Conservation (phyloP, 1,140 invertebrate genomes). For the Apis laboriosa region DNA sequence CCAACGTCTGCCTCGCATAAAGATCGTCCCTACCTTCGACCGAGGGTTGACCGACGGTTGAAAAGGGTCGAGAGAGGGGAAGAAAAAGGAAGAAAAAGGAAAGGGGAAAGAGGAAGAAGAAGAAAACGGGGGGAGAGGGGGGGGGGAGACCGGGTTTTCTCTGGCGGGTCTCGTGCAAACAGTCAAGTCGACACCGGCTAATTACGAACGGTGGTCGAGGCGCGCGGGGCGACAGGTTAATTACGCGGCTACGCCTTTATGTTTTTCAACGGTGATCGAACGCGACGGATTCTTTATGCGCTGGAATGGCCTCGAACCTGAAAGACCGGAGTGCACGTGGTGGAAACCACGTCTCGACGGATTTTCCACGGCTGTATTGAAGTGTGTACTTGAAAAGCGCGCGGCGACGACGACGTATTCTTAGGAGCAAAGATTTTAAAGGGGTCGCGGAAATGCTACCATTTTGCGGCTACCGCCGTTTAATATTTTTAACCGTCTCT, state of each 20-base stretch:
- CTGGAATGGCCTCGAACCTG: background rate
- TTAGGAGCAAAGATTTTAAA: background rate
- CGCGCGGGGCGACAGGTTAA: conserved; percentile 24
- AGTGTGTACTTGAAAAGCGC: background rate
- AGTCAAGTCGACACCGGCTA: conserved; percentile 36
- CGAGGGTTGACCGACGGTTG: background rate
- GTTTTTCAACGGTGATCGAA: conserved; percentile 35
- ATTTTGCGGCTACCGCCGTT: background rate
- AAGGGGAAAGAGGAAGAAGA: background rate
- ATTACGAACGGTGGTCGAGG: conserved; percentile 25
- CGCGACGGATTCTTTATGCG: conserved; percentile 22
- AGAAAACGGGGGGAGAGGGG: background rate
- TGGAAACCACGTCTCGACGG: background rate
- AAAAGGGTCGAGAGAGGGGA: background rate
- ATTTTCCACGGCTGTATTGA: background rate
- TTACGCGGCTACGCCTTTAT: conserved; percentile 26
- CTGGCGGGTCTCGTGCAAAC: conserved; percentile 27
- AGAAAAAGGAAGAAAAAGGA: background rate
- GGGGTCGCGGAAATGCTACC: background rate
- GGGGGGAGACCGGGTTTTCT: background rate
- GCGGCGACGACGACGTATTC: background rate
- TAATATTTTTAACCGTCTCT: background rate
- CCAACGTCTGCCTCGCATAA: conserved; percentile 22
- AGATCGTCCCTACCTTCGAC: conserved; percentile 18
- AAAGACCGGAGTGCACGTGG: background rate